Conservation (phyloP, 2,797 vertebrate species). For the Sparidentex hasta region DNA sequence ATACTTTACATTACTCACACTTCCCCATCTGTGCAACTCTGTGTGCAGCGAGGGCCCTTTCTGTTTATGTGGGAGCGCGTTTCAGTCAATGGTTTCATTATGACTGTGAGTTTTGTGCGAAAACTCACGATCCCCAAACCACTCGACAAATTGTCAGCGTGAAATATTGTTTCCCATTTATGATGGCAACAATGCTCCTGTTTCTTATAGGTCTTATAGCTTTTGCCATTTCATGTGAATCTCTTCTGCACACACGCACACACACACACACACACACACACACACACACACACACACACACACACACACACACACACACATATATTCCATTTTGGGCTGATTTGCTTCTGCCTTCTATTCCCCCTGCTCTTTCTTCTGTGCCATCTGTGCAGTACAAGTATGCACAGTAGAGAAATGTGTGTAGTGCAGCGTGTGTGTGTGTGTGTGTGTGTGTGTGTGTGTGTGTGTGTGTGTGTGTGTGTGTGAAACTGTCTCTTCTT, state of each 20-base stretch:
- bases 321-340: not conserved
- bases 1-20: conserved; percentile 10
- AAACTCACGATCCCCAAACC: not conserved
- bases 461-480: not conserved
- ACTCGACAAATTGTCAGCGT: not conserved
- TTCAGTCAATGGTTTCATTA: conserved; percentile 3
- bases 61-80: conserved; percentile 10
- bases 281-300: not conserved
- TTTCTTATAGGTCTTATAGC: too few relatives aligned
- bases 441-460: not conserved
- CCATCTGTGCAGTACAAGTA: conserved; percentile 53
- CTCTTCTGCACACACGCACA: not conserved
- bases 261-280: too few relatives aligned
- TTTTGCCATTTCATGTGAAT: too few relatives aligned
- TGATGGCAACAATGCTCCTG: not conserved
- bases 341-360: conserved; percentile 6
- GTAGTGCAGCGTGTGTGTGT: conserved; percentile 8
- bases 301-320: not conserved
- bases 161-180: not conserved
- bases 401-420: conserved; percentile 26
- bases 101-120: conserved; percentile 18
- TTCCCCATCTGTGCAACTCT: conserved; percentile 12
- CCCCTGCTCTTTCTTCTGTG: conserved; percentile 4
- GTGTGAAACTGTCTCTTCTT: conserved; percentile 43
- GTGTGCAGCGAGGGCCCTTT: conserved; percentile 1